phyloP scores from a whole-genome alignment of 2,113 vertebrate species.

The Neotoma lepida region DNA sequence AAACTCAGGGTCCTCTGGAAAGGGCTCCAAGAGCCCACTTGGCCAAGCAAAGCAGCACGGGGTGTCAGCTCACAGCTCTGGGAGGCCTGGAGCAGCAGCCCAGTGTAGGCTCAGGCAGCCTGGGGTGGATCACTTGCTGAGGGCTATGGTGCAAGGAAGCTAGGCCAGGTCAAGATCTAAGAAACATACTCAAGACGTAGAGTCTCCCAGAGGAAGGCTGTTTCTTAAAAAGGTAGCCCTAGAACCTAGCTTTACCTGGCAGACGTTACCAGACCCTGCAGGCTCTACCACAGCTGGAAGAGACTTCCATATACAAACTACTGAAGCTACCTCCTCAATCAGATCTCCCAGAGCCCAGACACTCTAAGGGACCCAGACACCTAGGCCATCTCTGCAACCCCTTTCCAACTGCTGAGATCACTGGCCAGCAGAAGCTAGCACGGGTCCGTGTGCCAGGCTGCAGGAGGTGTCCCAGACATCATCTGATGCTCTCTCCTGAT shows the following conservation, averaged over 20 bases:
- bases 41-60: neutral
- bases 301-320: rapidly evolving
- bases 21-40: neutral
- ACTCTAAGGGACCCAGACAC: neutral
- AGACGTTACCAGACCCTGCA: too few species aligned
- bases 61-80: neutral
- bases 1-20: neutral
- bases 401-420: neutral
- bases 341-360: neutral
- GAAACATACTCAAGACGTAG: neutral
- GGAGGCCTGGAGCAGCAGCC: neutral
- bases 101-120: neutral
- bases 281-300: too few species aligned
- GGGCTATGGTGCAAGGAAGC: rapidly evolving
- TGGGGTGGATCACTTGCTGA: too few species aligned
- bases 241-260: neutral
- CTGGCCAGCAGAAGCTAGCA: neutral
- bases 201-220: neutral
- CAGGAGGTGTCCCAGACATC: rapidly evolving
- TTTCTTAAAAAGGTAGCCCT: neutral
- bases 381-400: neutral
- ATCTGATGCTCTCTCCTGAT: neutral
- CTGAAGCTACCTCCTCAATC: too few species aligned
- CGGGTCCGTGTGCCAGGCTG: rapidly evolving
- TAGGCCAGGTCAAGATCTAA: too few species aligned